A percentile compares a stretch with the other conserved stretches of the same genome.
These are phyloP conservation scores for Ditula angustiorana DNA, from an alignment of 2,888 invertebrate genomes.

Conservation along the genomic window DNA sequence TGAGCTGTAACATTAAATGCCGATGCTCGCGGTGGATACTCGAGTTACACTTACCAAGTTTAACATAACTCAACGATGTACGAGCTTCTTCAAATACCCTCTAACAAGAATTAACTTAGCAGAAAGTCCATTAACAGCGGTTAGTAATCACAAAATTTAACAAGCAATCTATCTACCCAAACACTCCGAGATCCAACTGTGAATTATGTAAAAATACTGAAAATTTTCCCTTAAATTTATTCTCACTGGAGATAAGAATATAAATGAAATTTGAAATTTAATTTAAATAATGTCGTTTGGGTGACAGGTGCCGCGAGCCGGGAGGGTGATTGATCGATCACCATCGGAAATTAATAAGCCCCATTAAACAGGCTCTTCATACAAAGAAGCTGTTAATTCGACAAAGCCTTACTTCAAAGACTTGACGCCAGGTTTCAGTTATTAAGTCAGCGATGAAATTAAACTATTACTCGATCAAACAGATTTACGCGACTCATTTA, in stretches of 20 bases:
- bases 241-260: conserved; percentile 29
- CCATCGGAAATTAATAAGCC: conserved; percentile 43
- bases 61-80: neutral
- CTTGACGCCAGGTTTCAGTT: conserved; percentile 18
- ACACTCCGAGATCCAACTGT: conserved; percentile 3
- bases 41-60: too few species aligned
- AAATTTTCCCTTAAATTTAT: conserved; percentile 23
- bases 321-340: conserved; percentile 44
- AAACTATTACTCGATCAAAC: conserved; percentile 23
- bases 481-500: conserved; percentile 5
- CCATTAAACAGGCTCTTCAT: conserved; percentile 33
- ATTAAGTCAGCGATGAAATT: conserved; percentile 24
- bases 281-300: conserved; percentile 54
- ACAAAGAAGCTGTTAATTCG: conserved; percentile 34
- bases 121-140: conserved; percentile 1
- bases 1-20: too few species aligned
- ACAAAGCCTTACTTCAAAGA: conserved; percentile 24
- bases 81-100: neutral
- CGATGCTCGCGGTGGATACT: too few species aligned
- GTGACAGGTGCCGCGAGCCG: conserved; percentile 46
- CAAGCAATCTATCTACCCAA: conserved; percentile 11
- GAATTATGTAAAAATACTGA: conserved; percentile 17
- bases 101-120: neutral
- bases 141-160: conserved; percentile 3
- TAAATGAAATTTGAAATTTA: conserved; percentile 52